Conservation (phyloP, 92 coral and sea anemone genomes). For the Palythoa caribaeorum region DNA sequence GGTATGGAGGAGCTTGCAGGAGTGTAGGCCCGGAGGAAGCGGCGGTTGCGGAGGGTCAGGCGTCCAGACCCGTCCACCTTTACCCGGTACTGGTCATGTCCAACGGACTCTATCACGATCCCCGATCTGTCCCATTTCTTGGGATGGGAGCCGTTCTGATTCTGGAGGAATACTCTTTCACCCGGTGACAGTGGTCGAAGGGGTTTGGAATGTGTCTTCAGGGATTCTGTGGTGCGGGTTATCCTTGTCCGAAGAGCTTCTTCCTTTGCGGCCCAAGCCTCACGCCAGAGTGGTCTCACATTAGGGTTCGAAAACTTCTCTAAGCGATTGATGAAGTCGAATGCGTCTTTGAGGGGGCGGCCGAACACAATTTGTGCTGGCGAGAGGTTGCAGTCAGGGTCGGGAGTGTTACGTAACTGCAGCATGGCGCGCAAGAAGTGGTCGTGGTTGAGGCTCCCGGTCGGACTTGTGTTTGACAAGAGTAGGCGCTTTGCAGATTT, state of each 20-base stretch:
- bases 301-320: slow-evolving; percentile 68
- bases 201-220: slow-evolving; percentile 58
- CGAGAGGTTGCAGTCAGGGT: slow-evolving; percentile 54
- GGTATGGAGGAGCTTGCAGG: slow-evolving; percentile 50
- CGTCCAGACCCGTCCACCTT: slow-evolving; percentile 68
- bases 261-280: slow-evolving; percentile 69
- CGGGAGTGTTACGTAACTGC: slow-evolving; percentile 13
- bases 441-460: slow-evolving; percentile 69
- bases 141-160: slow-evolving; percentile 69
- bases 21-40: slow-evolving; percentile 70
- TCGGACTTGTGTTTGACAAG: slow-evolving; percentile 36
- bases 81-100: slow-evolving; percentile 65
- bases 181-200: slow-evolving; percentile 61
- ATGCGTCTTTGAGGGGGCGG: slow-evolving; percentile 47
- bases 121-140: slow-evolving; percentile 80
- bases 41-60: slow-evolving; percentile 64
- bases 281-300: slow-evolving; percentile 65
- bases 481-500: slow-evolving; percentile 50
- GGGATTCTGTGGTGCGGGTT: slow-evolving; percentile 55
- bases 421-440: slow-evolving; percentile 71
- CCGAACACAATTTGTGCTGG: slow-evolving; percentile 26
- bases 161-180: slow-evolving; percentile 68
- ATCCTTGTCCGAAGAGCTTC: slow-evolving; percentile 58
- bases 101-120: slow-evolving; percentile 47
- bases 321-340: slow-evolving; percentile 46